Base-by-base conservation (phyloP, 2,888 invertebrate genomes). In the Pasiphila rectangulata region DNA sequence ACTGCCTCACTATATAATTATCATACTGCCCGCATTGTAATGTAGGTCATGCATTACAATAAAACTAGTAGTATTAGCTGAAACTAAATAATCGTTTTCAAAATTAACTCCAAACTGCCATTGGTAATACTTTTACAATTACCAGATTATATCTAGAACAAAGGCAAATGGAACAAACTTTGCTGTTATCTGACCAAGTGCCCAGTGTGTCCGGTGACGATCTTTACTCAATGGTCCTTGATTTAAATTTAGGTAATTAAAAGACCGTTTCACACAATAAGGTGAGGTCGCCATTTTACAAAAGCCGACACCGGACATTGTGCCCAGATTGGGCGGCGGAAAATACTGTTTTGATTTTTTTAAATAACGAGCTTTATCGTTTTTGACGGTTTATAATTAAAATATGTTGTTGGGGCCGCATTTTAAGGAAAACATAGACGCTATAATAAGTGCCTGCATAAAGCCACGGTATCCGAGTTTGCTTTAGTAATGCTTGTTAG, bases 231-330 rank as follows among this genome's bases (percentile, higher is more conserved):
- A 43, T 47, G 42, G 39, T 43, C 24, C 39, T 43, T 43, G 43
- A 69, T 72, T 71, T 72, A 72, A 75, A 66, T 58, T 56, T 43
- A 54, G 59, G 68, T 69, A 43, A 48, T 48, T 48, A 48, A 39
- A 21, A 32, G 37, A 7, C 42, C 43, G 39, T 66, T 69, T 72
- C 63, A 64, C 59, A 56, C 62, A 59, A 57, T 62, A 64, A 49
- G 54, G 47, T 27, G 23, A 36, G 38, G 34, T 29, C 41, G 61
- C 52, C 54, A 50, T 59, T 59, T 40, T 51, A 49, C 48, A 46
- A 56, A 57, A 52, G 54, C 53, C 40, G 45, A 56, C 54, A 46
- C 51, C 41, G 51, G 54, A 54, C 54, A 55, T 46, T 53, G 29
- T 37, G 30, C 16, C 42, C 27, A 24, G 32, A 34, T 48, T 38